Evolutionary conservation across 2,113 vertebrate species (phyloP), one percentile per base, ranked within the genome.

Genomic region (Sinosuthora webbiana): DNA sequence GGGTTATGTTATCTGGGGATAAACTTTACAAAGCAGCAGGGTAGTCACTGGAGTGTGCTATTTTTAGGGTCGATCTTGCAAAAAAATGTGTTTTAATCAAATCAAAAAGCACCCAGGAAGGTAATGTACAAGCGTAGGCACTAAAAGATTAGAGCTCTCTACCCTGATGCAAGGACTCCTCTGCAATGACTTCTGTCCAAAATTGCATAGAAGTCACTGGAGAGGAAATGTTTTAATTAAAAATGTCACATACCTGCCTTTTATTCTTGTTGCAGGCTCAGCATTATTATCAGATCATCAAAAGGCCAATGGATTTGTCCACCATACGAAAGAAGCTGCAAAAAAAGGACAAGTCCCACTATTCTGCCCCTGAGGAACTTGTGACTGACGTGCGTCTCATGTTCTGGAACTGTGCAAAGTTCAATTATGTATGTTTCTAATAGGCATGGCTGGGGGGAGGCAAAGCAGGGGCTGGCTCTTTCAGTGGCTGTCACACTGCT

Each of bases 211-310:
- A 68, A 69, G 35, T 76, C 41, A 68, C 31, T 19, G 42, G 28
- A 70, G 33, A 93, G 24, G 10, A 91, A 84, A 87, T n/a, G 9
- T 45, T 91, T 85, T 65, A 39, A 53, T 87, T 77, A 7, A 80
- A 80, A 81, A 55, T 14, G 18, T 65, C 25, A 60, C 52, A 11
- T 39, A 64, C 18, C 35, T 81, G 15, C 6, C 5, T 83, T 88
- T 88, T 65, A 11, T 77, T 93, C 76, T 93, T 69, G 97, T 96
- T 97, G 41, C 93, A 99, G 99, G 99, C 99, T 64, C 99, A 98
- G 25, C 99, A 99, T 98, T 99, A 99, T 97, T 99, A 99, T 96
- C 99, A 99, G 98, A 99, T 99, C 96, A 99, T 99, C 97, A 99
- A 99, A 98, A 98, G 98, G 90, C 99, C 99, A n/a, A 99, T 99